Base-by-base conservation (phyloP, 2,113 vertebrate species). In the Fregata magnificens region DNA sequence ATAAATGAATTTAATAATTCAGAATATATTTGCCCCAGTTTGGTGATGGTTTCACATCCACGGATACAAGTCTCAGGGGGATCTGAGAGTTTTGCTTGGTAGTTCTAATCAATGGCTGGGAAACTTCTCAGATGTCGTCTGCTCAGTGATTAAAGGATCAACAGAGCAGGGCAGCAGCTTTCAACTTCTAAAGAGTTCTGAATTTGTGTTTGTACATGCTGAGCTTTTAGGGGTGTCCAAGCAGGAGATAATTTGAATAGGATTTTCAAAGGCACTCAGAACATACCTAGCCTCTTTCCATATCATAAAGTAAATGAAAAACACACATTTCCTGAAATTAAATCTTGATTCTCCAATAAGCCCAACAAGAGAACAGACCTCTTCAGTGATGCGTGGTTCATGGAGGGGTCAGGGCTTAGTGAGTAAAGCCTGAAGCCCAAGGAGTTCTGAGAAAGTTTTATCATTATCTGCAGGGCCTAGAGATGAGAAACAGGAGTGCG, bases 201-300 rank as follows among this genome's bases (percentile, higher is more conserved):
- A 94, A 78, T 83, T 59, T 7, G 2, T 89, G 61, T 88, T 95
- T 93, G 74, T 25, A 58, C 70, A 76, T 73, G 84, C 62, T 76
- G 88, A 92, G 91, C 61, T 95, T 93, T 59, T 71, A 78, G 86
- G 28, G 40, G 40, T 90, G 56, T 28, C 77, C 52, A 86, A 86
- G 80, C 32, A 92, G 80, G 69, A 90, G 28, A 81, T 67, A 76
- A 95, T 93, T 77, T 88, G 82, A 93, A 88, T 86, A 74, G 52
- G 50, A 90, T 95, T 97, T 95, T 93, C 86, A 93, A 88, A 92
- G 86, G 52, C 50, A 56, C 18, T 76, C 22, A 63, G 72, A 88
- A 86, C 28, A 53, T 4, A 78, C 7, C 16, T 61, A 84, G 19
- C 6, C 44, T 52, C 47, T 81, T 92, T 78, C n/a, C 38, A 24